Conservation (phyloP, 2,888 invertebrate species). For the Drosophila differens region DNA sequence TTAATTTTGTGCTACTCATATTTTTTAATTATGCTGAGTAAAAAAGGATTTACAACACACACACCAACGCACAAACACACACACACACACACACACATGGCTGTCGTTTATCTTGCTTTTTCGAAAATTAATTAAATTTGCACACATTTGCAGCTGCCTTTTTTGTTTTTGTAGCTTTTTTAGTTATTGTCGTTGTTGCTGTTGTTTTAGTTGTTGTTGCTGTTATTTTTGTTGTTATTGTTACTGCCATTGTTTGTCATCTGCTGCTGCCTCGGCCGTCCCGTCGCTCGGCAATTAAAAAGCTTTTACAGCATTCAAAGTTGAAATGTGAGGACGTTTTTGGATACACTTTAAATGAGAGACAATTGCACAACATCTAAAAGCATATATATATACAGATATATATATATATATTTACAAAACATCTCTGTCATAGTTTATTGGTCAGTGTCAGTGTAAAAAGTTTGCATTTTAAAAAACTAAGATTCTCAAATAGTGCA, state of each 20-base stretch:
- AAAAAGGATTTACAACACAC: constrained; percentile 68
- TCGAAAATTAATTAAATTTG: constrained; percentile 80
- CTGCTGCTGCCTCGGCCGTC: constrained; percentile 1
- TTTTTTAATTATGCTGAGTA: constrained; percentile 81
- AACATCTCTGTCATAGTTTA: neutral
- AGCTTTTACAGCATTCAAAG: constrained; percentile 79
- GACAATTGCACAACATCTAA: neutral
- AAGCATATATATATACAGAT: neutral
- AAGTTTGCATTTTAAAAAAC: neutral
- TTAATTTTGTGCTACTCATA: constrained; percentile 81
- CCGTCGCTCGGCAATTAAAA: constrained; percentile 71
- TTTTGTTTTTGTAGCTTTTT: constrained; percentile 19
- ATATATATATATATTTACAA: neutral
- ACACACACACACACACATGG: constrained; percentile 10
- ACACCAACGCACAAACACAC: constrained; percentile 32
- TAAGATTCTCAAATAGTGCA: neutral
- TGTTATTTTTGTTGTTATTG: constrained; percentile 1
- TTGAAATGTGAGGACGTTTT: constrained; percentile 59
- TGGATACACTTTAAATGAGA: constrained; percentile 2
- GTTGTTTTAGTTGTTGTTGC: constrained; percentile 8
- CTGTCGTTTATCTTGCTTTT: constrained; percentile 65
- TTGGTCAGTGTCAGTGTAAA: neutral
- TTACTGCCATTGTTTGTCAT: constrained; percentile 7
- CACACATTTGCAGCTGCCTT: constrained; percentile 75
- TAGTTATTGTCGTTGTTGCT: constrained; percentile 4